A percentile compares a stretch with the other conserved stretches of the same genome.
Conservation (phyloP, 2,113 vertebrate species). For the Pyrgilauda ruficollis region DNA sequence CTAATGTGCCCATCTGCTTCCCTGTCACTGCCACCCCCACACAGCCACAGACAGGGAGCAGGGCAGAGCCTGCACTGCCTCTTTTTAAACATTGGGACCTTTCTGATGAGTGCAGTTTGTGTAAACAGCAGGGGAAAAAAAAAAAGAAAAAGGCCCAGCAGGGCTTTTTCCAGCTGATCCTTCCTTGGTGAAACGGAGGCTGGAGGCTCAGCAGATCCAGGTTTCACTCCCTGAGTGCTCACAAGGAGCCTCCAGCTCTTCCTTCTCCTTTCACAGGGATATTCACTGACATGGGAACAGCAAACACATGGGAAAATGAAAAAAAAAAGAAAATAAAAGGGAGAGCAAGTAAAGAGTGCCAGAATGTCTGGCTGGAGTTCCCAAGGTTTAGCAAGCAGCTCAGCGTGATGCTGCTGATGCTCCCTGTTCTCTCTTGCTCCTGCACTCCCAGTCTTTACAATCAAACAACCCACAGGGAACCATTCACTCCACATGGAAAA, state of each 20-base stretch:
- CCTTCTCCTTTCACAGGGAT: fast-evolving
- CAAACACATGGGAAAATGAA: background rate
- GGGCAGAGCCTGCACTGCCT: background rate
- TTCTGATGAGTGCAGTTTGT: background rate
- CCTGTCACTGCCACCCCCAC: background rate
- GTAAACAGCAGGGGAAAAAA: background rate
- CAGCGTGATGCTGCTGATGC: background rate
- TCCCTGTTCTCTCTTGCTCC: background rate
- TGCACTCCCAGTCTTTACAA: background rate
- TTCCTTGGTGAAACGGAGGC: fast-evolving
- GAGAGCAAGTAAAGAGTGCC: background rate
- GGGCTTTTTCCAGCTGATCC: background rate
- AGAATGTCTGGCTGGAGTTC: background rate
- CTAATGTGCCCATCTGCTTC: conserved; percentile 13
- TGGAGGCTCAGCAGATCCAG: background rate
- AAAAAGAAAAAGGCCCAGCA: background rate
- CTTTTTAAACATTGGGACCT: fast-evolving
- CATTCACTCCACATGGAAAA: background rate
- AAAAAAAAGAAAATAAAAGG: too few species aligned
- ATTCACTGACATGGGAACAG: too few species aligned
- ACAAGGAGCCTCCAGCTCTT: background rate
- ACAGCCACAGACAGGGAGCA: fast-evolving
- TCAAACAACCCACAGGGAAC: background rate
- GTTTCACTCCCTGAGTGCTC: background rate
- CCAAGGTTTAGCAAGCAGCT: background rate